Conservation (phyloP, 2,888 invertebrate species). For the Homarus gammarus region DNA sequence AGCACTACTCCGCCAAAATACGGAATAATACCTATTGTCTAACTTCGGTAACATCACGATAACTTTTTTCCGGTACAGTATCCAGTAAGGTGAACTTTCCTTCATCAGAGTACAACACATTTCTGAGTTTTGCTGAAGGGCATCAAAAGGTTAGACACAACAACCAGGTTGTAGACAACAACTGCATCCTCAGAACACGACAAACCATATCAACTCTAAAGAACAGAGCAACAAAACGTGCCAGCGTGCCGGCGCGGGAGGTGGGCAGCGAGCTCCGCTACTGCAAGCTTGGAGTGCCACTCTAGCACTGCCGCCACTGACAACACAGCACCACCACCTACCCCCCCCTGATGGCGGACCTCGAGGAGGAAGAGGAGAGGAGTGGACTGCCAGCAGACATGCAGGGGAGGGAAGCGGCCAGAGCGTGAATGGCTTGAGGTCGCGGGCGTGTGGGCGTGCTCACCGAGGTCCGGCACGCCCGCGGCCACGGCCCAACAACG, state of each 20-base stretch:
- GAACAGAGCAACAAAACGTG: not conserved
- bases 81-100: no score
- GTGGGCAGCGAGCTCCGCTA: not conserved
- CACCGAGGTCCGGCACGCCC: constrained; percentile 14
- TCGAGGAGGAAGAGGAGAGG: constrained; percentile 8
- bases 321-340: not conserved
- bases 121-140: no score
- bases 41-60: no score
- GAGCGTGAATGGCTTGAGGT: constrained; percentile 35
- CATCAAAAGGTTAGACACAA: not conserved
- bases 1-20: no score
- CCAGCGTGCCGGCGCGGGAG: not conserved
- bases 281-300: not conserved
- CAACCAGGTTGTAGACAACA: not conserved
- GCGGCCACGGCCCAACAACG: constrained; percentile 47
- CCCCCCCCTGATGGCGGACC: not conserved
- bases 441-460: constrained; percentile 39
- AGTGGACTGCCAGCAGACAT: constrained; percentile 16
- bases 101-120: no score
- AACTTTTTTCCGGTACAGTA: no score
- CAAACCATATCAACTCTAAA: not conserved
- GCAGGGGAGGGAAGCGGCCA: constrained; percentile 42
- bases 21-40: no score
- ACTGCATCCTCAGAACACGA: not conserved
- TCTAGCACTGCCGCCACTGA: not conserved